phyloP scores from a whole-genome alignment of 1,140 invertebrate species.

The Diabrotica virgifera region DNA sequence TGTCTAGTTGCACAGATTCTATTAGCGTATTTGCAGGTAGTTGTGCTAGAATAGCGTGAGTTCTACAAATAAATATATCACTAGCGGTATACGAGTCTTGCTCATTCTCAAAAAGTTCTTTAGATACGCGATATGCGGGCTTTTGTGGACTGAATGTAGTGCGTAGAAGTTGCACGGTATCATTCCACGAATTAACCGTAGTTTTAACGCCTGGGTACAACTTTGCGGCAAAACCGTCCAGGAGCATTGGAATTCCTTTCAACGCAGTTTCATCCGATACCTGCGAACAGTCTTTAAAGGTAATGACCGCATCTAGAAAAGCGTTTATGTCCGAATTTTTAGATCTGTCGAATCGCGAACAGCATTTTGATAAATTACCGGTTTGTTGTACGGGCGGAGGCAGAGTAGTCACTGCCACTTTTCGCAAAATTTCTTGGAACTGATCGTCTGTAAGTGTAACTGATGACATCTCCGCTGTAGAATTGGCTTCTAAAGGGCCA shows the following conservation, averaged over 20 bases:
- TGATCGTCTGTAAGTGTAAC: background rate
- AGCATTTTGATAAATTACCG: too few species aligned
- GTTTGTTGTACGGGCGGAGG: background rate
- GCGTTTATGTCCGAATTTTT: background rate
- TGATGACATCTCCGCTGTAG: too few species aligned
- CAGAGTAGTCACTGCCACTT: background rate
- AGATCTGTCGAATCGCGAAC: too few species aligned
- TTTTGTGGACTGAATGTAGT: too few species aligned
- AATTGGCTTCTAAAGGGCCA: too few species aligned
- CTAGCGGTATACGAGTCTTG: too few species aligned
- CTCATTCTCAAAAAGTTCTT: too few species aligned
- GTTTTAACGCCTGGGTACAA: background rate
- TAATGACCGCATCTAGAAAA: background rate
- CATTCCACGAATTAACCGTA: constrained; percentile 5
- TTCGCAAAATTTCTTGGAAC: background rate
- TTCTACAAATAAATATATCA: too few species aligned
- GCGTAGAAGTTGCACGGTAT: constrained; percentile 9
- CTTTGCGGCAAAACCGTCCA: constrained; percentile 13
- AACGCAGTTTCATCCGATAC: constrained; percentile 5
- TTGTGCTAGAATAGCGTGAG: too few species aligned
- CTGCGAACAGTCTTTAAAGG: background rate
- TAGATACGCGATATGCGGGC: too few species aligned
- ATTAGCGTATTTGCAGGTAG: too few species aligned
- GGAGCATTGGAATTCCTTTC: constrained; percentile 7
- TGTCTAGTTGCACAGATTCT: too few species aligned